These are phyloP conservation scores for Sabatieria punctata DNA, from an alignment of 2,888 invertebrate species.

Conservation along the genomic window DNA sequence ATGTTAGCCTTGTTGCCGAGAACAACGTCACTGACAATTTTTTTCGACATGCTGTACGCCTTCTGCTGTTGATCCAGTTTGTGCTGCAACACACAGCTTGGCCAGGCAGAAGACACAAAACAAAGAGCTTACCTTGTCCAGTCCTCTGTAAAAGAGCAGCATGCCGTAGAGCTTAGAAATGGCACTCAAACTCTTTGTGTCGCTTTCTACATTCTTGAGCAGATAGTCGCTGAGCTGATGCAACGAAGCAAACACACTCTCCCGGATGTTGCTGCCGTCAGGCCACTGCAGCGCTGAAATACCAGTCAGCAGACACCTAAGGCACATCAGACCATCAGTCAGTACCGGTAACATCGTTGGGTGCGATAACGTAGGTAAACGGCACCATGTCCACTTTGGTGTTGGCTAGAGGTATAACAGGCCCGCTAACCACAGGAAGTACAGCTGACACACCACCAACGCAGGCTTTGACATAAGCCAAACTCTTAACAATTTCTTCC, in stretches of 20 bases:
- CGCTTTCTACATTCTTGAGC: constrained; percentile 52
- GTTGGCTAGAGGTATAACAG: constrained; percentile 32
- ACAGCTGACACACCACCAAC: constrained; percentile 48
- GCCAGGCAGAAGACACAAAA: background rate
- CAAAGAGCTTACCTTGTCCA: constrained; percentile 31
- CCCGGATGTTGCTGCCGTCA: constrained; percentile 53
- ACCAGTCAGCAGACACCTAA: constrained; percentile 4
- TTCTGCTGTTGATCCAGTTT: constrained; percentile 9
- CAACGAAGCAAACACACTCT: constrained; percentile 45
- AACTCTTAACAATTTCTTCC: constrained; percentile 49
- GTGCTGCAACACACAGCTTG: constrained; percentile 4
- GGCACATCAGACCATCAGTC: background rate
- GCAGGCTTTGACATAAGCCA: constrained; percentile 49
- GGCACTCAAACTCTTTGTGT: constrained; percentile 53
- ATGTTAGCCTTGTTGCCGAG: constrained; percentile 14
- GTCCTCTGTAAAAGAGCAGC: constrained; percentile 42
- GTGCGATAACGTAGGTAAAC: constrained; percentile 5
- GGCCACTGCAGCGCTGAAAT: constrained; percentile 42
- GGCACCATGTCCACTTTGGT: constrained; percentile 6
- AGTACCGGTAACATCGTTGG: background rate
- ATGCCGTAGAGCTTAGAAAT: constrained; percentile 50
- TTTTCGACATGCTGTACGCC: constrained; percentile 10
- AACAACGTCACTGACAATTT: constrained; percentile 15
- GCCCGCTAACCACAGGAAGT: constrained; percentile 53
- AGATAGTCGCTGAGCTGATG: constrained; percentile 48